Percentiles rank a stretch among this genome's conserved stretches.
These are phyloP conservation scores for Pangasius djambal DNA, from an alignment of 2,797 vertebrate species.

Conservation along the genomic window DNA sequence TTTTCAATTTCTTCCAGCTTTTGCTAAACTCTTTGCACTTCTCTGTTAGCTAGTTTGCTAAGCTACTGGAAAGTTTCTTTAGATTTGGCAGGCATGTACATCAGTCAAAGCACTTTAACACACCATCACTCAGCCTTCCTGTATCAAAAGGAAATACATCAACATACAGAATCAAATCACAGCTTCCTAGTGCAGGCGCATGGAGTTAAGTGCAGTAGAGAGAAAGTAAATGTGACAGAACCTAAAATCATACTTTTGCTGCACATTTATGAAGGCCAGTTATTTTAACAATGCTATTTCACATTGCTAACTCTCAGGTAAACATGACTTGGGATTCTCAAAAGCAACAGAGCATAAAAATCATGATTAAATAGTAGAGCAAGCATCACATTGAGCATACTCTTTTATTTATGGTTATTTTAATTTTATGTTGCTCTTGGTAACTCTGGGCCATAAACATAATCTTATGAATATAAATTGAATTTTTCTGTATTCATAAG, in stretches of 20 bases:
- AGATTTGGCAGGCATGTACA: not conserved
- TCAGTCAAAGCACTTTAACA: not conserved
- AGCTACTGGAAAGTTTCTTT: not conserved
- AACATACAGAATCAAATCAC: not conserved
- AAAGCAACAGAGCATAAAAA: not conserved
- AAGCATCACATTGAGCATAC: not conserved
- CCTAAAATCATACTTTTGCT: not conserved
- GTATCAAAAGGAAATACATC: not conserved
- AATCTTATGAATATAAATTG: not conserved
- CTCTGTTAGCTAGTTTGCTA: not conserved
- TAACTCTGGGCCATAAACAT: not conserved
- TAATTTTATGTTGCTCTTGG: not conserved
- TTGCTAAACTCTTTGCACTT: not conserved
- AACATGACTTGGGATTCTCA: not conserved
- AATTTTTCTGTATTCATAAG: not conserved
- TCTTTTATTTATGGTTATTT: not conserved
- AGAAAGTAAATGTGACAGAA: not conserved
- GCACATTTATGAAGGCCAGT: not conserved
- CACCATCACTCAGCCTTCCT: not conserved
- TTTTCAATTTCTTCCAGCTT: not conserved
- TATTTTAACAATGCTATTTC: not conserved
- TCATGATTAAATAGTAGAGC: not conserved
- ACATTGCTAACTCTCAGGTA: not conserved
- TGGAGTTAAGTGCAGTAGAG: not conserved
- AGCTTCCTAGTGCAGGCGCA: not conserved